These are phyloP conservation scores for Danio choprae DNA, from an alignment of 2,797 vertebrate genomes.

Conservation along the genomic window DNA sequence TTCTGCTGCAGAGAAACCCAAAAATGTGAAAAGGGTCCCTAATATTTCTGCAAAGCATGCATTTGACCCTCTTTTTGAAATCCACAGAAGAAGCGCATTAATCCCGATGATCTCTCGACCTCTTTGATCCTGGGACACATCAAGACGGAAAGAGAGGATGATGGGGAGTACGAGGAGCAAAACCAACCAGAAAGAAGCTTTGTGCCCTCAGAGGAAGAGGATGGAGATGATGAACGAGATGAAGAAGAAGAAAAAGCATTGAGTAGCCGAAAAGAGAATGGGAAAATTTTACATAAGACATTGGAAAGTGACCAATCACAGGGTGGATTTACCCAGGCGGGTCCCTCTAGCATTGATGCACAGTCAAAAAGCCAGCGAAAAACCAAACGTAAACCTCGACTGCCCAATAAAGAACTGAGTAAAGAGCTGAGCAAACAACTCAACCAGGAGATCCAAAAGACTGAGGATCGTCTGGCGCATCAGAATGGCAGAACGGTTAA, in stretches of 20 bases:
- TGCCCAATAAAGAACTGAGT: constrained; percentile 87
- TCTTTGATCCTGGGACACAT: constrained; percentile 85
- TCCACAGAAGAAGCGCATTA: constrained; percentile 84
- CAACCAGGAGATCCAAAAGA: constrained; percentile 88
- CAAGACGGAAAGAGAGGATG: constrained; percentile 87
- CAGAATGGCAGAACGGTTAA: constrained; percentile 81
- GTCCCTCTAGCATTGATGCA: constrained; percentile 78
- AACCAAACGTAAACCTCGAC: constrained; percentile 82
- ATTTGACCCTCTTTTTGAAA: constrained; percentile 57
- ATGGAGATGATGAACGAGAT: constrained; percentile 78
- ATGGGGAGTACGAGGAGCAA: constrained; percentile 72
- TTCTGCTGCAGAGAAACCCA: too few species aligned
- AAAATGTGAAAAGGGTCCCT: not conserved
- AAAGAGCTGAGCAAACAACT: constrained; percentile 90
- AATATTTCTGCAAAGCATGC: constrained; percentile 46
- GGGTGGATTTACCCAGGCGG: constrained; percentile 85
- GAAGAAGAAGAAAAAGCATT: constrained; percentile 62
- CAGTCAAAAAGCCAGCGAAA: constrained; percentile 84
- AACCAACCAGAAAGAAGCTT: constrained; percentile 56
- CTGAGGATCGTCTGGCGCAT: constrained; percentile 83
- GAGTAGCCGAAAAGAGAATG: constrained; percentile 60
- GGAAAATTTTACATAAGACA: constrained; percentile 74
- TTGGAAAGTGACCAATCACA: constrained; percentile 84
- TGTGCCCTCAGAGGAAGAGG: constrained; percentile 58
- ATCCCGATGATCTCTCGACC: constrained; percentile 80